Conservation (phyloP, 2,888 invertebrate genomes). For the Neoitamus cyanurus region DNA sequence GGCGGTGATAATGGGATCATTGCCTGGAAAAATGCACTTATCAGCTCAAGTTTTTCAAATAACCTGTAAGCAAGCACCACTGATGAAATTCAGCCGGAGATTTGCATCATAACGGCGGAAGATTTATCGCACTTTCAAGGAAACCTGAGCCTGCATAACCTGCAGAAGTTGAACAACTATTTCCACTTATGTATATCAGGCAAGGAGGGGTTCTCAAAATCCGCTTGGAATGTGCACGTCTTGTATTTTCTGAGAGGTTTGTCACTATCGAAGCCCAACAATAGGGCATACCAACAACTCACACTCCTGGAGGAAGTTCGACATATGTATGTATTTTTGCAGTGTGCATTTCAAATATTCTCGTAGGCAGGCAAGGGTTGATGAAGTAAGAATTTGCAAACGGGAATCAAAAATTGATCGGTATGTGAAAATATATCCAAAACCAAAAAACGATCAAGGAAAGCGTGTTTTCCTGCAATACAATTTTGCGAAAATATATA, state of each 20-base stretch:
- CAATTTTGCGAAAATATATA: too few species aligned
- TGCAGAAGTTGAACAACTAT: not conserved
- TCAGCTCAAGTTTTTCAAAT: not conserved
- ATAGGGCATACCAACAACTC: not conserved
- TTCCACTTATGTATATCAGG: not conserved
- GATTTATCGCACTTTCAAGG: not conserved
- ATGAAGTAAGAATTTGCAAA: too few species aligned
- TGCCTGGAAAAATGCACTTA: not conserved
- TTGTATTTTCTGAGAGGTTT: not conserved
- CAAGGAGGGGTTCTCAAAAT: not conserved
- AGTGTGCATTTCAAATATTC: too few species aligned
- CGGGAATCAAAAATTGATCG: too few species aligned
- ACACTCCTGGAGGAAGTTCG: too few species aligned
- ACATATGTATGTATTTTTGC: too few species aligned
- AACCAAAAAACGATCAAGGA: too few species aligned
- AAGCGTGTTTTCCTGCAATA: too few species aligned
- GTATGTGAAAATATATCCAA: too few species aligned
- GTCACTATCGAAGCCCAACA: not conserved
- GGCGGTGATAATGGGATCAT: not conserved
- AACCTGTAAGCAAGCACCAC: not conserved
- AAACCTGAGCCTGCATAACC: not conserved
- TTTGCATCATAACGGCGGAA: not conserved
- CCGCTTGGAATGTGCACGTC: not conserved
- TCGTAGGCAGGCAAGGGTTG: too few species aligned
- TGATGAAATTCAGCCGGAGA: not conserved